Conservation (phyloP, 2,797 vertebrate species). For the Diglossa cyanea region DNA sequence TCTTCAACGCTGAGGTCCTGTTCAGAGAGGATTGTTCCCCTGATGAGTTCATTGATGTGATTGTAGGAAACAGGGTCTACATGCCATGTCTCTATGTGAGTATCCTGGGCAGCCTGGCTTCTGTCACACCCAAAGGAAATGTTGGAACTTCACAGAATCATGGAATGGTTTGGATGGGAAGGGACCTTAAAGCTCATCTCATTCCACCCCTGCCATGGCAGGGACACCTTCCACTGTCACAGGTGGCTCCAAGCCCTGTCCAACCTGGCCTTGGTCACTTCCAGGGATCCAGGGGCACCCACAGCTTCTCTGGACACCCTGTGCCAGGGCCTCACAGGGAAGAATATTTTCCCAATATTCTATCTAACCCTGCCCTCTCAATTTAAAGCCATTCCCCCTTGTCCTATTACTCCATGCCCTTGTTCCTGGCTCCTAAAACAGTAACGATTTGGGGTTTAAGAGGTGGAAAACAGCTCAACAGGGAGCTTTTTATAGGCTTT, state of each 20-base stretch:
- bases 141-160: background rate
- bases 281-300: background rate
- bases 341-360: background rate
- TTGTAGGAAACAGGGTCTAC: slow-evolving; percentile 96
- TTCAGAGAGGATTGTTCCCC: slow-evolving; percentile 95
- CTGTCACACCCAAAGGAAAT: fast-evolving
- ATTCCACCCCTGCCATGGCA: background rate
- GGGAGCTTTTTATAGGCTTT: background rate
- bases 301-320: background rate
- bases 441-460: background rate
- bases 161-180: background rate
- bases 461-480: background rate
- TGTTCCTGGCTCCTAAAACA: background rate
- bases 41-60: slow-evolving; percentile 97
- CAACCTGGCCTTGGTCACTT: background rate
- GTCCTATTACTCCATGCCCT: background rate
- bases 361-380: background rate
- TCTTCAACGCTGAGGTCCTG: slow-evolving; percentile 97
- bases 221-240: fast-evolving
- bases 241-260: fast-evolving
- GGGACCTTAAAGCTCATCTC: background rate
- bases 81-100: slow-evolving; percentile 97
- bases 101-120: background rate
- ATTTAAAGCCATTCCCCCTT: background rate
- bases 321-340: background rate